A percentile compares a stretch with the other conserved stretches of the same genome.
These are phyloP conservation scores for Coregonus suidteri DNA, from an alignment of 2,797 vertebrate genomes.

Conservation along the genomic window DNA sequence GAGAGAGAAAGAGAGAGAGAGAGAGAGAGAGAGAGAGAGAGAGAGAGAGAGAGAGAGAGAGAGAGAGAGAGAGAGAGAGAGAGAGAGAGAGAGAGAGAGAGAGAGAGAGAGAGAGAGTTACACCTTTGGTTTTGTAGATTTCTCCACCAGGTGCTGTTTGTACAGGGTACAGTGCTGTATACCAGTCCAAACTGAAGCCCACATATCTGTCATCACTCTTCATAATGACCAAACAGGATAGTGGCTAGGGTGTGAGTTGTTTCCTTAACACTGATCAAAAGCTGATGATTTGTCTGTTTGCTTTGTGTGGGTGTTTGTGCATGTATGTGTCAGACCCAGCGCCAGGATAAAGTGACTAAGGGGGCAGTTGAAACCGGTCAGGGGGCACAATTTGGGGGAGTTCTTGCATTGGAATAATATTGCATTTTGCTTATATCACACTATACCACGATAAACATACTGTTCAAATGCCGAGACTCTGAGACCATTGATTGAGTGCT, in stretches of 20 bases:
- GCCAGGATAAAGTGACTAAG: too few species aligned
- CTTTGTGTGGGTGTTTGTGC: constrained; percentile 16
- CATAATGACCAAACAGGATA: constrained; percentile 20
- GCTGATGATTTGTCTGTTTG: constrained; percentile 46
- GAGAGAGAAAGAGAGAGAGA: constrained; percentile 56
- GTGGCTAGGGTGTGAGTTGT: constrained; percentile 34
- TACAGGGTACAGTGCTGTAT: neutral
- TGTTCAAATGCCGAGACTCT: too few species aligned
- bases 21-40: constrained; percentile 13
- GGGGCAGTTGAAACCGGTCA: too few species aligned
- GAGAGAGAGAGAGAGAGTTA: constrained; percentile 3
- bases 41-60: constrained; percentile 40
- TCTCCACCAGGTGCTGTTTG: neutral
- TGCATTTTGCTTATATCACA: too few species aligned
- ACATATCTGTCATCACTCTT: constrained; percentile 20
- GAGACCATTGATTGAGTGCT: too few species aligned
- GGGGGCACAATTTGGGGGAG: too few species aligned
- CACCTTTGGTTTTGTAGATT: neutral
- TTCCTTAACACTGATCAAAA: constrained; percentile 72
- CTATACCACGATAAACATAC: too few species aligned
- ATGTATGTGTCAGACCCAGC: neutral
- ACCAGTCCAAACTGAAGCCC: neutral
- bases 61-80: constrained; percentile 48
- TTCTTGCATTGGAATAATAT: too few species aligned
- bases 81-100: constrained; percentile 12